These are phyloP conservation scores for Oncopeltus fasciatus DNA, from an alignment of 1,140 invertebrate genomes.

Conservation along the genomic window DNA sequence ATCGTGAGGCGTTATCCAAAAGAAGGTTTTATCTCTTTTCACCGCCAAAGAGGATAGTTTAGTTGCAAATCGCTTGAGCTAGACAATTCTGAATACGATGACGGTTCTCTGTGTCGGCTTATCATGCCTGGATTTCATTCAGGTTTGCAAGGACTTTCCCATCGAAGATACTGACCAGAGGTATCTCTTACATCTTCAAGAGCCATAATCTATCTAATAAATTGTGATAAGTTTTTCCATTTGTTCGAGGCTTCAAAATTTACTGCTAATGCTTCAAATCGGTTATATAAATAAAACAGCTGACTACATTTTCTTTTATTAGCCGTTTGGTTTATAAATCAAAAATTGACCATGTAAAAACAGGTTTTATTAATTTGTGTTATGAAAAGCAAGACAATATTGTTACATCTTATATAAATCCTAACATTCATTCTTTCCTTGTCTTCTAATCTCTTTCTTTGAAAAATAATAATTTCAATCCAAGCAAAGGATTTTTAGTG, in stretches of 20 bases:
- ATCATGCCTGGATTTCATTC: constrained; percentile 37
- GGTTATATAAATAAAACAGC: background rate
- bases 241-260: background rate
- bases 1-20: background rate
- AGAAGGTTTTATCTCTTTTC: no score
- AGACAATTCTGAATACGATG: background rate
- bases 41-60: no score
- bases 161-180: constrained; percentile 35
- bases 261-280: background rate
- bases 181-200: constrained; percentile 22
- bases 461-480: no score
- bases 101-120: constrained; percentile 34
- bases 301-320: background rate
- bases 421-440: no score
- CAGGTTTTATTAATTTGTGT: background rate
- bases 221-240: background rate
- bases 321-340: background rate
- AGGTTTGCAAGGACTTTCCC: constrained; percentile 34
- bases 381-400: background rate
- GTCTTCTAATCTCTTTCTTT: no score
- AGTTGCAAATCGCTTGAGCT: background rate
- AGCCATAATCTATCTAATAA: background rate
- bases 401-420: no score
- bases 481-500: no score
- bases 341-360: background rate